Evolutionary conservation across 2,113 vertebrate species (phyloP), one percentile per base, ranked within the genome.

Genomic region (Chaenogobius annularis): DNA sequence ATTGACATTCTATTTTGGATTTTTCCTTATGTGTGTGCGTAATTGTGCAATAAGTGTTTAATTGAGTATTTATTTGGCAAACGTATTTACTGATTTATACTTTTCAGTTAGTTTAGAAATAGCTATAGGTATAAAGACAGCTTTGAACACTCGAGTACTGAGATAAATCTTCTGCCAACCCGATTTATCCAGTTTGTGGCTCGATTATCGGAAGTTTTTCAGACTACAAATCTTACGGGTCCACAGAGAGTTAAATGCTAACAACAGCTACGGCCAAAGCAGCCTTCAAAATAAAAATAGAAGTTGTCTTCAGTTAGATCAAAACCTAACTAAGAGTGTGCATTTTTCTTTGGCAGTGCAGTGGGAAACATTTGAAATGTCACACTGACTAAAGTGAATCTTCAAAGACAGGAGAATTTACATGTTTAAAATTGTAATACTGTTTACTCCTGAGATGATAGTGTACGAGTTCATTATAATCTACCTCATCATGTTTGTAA

Each of bases 261-360:
- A 63, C 40, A 63, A 63, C 61, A 63, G 61, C 61, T 40, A 40
- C 61, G 17, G 10, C 17, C 35, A 40, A n/a, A 63, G 31, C 61
- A 43, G 19, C 37, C 17, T 40, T 63, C 35, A 37, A 3, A 63
- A 43, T 63, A 63, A 63, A 63, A 63, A 63, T 63, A 63, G 61
- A 40, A 31, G 13, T 59, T 35, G 22, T 26, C 56, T 14, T 12
- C 61, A 40, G 19, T 43, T 40, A 40, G 61, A 63, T 63, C 61
- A n/a, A 40, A 63, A 35, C 23, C 17, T 61, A 31, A 35, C 61
- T 63, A 19, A n/a, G 59, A 19, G 35, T 7, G 20, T 63, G 17
- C 15, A 17, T 7, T 61, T 31, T 35, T 61, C 12, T 31, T 17
- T 40, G 9, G 0, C 5, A 0, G 15, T 7, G 37, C 37, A 40